phyloP scores from a whole-genome alignment of 2,113 vertebrate species.

The Apteryx owenii region DNA sequence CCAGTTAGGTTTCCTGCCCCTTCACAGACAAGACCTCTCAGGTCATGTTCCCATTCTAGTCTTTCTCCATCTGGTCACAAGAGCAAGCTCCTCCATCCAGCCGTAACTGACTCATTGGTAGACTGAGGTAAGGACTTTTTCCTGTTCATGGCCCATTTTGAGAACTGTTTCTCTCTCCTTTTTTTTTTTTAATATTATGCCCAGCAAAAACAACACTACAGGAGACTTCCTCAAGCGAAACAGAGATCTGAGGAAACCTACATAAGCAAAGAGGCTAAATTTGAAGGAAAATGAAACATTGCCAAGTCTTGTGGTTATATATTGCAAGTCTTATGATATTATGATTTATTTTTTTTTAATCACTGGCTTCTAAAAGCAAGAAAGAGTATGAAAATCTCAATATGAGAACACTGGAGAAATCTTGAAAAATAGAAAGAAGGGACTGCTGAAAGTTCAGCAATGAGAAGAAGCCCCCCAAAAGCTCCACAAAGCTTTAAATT shows the following conservation, averaged over 20 bases:
- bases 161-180: not conserved
- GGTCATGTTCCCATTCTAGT: not conserved
- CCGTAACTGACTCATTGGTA: not conserved
- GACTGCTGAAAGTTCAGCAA: constrained; percentile 7
- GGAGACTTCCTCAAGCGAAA: not conserved
- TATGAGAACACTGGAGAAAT: not conserved
- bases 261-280: not conserved
- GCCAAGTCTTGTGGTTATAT: constrained; percentile 27
- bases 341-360: constrained; percentile 7
- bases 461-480: not conserved
- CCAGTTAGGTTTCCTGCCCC: not conserved
- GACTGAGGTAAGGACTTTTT: not conserved
- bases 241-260: constrained; percentile 27
- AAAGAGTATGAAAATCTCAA: not conserved
- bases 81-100: not conserved
- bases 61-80: not conserved
- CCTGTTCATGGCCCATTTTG: not conserved
- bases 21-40: not conserved
- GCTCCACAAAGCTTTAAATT: not conserved
- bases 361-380: constrained; percentile 3
- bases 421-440: not conserved
- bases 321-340: constrained; percentile 16
- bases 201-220: not conserved
- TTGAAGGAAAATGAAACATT: constrained; percentile 18
- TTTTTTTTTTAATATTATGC: not conserved